Conservation (phyloP, 2,888 invertebrate genomes). For the Elmis aenea region DNA sequence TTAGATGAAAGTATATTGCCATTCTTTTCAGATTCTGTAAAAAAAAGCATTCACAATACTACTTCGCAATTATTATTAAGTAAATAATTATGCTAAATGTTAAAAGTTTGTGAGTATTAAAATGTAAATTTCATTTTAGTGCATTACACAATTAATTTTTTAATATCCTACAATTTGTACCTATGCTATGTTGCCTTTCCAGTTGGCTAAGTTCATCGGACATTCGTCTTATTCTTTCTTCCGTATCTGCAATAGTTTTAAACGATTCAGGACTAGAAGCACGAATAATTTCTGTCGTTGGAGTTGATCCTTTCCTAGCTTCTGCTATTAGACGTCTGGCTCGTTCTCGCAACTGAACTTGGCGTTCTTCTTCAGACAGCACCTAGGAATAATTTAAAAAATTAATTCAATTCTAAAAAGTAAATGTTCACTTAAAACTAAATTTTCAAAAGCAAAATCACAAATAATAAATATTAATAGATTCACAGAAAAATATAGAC, state of each 20-base stretch:
- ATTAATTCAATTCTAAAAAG: conserved; percentile 1
- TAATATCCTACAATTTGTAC: too few relatives aligned
- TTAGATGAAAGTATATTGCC: conserved; percentile 48
- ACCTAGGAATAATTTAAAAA: conserved; percentile 9
- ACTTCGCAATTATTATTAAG: too few relatives aligned
- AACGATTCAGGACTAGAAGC: conserved; percentile 37
- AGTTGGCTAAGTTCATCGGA: conserved; percentile 18
- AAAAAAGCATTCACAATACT: too few relatives aligned
- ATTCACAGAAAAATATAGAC: too few relatives aligned
- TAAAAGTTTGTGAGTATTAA: too few relatives aligned
- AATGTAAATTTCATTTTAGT: too few relatives aligned
- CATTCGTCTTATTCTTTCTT: conserved; percentile 28
- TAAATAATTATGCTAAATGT: too few relatives aligned
- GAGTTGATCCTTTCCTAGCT: conserved; percentile 60
- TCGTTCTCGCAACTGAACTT: conserved; percentile 78
- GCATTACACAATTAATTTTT: too few relatives aligned
- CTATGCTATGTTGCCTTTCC: conserved; percentile 32
- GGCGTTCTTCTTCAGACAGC: conserved; percentile 75
- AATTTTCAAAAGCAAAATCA: too few relatives aligned
- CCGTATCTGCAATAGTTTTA: conserved; percentile 31
- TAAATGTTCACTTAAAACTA: too few relatives aligned
- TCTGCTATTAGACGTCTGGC: conserved; percentile 87
- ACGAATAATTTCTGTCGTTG: conserved; percentile 42
- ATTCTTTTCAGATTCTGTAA: conserved; percentile 43
- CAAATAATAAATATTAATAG: too few relatives aligned